A percentile compares a stretch with the other conserved stretches of the same genome.
These are phyloP conservation scores for Scaptomyza montana DNA, from an alignment of 1,140 invertebrate genomes.

Conservation along the genomic window DNA sequence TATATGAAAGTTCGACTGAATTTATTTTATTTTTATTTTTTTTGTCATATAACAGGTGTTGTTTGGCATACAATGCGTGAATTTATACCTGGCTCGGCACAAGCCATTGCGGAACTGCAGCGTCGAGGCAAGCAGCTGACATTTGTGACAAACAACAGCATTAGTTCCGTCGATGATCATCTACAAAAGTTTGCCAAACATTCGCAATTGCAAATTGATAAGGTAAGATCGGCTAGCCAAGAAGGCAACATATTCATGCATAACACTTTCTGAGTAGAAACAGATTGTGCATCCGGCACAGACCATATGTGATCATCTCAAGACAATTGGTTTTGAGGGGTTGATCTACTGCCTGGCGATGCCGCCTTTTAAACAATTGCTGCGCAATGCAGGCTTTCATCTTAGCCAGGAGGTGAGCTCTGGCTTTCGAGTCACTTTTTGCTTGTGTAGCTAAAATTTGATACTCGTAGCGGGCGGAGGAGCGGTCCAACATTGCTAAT, in stretches of 20 bases:
- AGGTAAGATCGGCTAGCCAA: conserved; percentile 14
- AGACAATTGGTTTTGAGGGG: conserved; percentile 83
- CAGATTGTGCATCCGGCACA: conserved; percentile 83
- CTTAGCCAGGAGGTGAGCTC: conserved; percentile 83
- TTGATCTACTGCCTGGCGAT: conserved; percentile 83
- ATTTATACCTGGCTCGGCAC: conserved; percentile 85
- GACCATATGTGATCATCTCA: conserved; percentile 84
- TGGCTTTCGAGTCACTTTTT: too few relatives aligned
- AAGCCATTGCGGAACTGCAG: conserved; percentile 85
- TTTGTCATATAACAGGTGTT: conserved; percentile 84
- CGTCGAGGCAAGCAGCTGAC: conserved; percentile 88
- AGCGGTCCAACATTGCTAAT: conserved; percentile 57
- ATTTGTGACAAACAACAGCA: conserved; percentile 90
- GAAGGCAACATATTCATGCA: background rate
- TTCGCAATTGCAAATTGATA: conserved; percentile 21
- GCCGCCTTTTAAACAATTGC: conserved; percentile 57
- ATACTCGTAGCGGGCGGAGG: conserved; percentile 51
- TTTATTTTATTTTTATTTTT: too few relatives aligned
- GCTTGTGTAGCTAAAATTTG: conserved; percentile 15
- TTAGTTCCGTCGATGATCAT: conserved; percentile 81
- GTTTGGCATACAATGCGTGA: conserved; percentile 85
- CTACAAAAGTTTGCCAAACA: conserved; percentile 58
- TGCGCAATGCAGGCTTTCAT: conserved; percentile 82
- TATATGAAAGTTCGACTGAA: too few relatives aligned
- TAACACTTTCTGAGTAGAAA: conserved; percentile 15